phyloP scores from a whole-genome alignment of 2,113 vertebrate genomes.

The Parus major region DNA sequence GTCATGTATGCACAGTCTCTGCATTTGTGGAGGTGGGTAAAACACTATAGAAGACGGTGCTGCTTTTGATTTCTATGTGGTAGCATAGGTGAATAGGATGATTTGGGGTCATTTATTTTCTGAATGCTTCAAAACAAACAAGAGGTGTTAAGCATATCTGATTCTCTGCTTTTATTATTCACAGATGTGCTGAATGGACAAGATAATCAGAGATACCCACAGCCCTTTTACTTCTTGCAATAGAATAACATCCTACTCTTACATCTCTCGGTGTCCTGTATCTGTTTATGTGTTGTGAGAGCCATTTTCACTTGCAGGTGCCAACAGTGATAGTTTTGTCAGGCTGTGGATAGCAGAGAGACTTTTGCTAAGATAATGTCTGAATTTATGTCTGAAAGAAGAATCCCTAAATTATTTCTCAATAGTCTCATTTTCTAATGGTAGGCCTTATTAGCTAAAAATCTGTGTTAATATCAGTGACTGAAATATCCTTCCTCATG shows the following conservation, averaged over 20 bases:
- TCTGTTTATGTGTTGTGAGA: neutral
- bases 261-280: neutral
- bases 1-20: neutral
- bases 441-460: neutral
- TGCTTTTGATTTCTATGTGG: neutral
- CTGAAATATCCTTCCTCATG: neutral
- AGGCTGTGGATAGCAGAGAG: neutral
- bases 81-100: neutral
- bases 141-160: neutral
- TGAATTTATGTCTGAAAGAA: neutral
- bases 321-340: neutral
- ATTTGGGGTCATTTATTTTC: neutral
- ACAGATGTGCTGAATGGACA: neutral
- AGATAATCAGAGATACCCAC: neutral
- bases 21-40: neutral
- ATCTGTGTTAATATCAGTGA: neutral
- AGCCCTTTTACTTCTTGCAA: neutral
- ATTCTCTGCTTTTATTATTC: neutral
- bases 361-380: neutral
- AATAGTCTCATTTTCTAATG: neutral
- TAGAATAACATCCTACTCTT: neutral
- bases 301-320: neutral
- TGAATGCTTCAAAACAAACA: neutral
- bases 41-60: neutral
- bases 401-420: neutral